Base-by-base conservation (phyloP, 1,140 invertebrate species). In the Andricus grossulariae region DNA sequence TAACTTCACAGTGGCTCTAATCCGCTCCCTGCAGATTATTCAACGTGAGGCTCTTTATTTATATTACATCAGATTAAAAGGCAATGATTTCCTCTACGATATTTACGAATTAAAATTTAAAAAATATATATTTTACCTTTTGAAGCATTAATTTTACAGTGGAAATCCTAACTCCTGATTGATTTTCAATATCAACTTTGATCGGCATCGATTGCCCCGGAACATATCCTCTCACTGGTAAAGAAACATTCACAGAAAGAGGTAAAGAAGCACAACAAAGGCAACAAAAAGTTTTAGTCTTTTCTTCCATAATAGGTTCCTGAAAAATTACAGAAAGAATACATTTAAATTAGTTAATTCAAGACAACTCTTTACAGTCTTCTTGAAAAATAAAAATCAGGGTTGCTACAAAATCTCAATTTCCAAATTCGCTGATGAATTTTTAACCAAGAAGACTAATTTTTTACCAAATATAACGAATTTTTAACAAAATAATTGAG, bases 251-350 rank as follows among this genome's bases (percentile, higher is more conserved):
- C 10, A 95, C 92, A 4, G 93, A 92, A 39, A 95, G 75, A 1
- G 95, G 94, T 2, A 93, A 92, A 0, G 94, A 94, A 2, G 92
- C 92, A 84, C 95, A 95, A 78, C 94, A 96, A 73, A 94, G 93
- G 78, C 95, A 95, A 82, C 95, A 95, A 82, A 95, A 95, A 50
- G 92, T 93, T 85, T 95, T 95, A 51, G 93, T 93, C 83, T 94
- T 89, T 84, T 95, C 94, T 80, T 93, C 89, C 70, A 93, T 93
- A 18, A 94, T 92, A 7, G 93, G 92, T 84, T 94, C 94, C 94
- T 95, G 77, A 77, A 90, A 86, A 2, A 66, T 25, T 50, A 50
- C 0, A 32, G 15, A 1, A 39, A 39, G n/a, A 25, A 21, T 66
- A 0, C 7, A 45, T 50, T 39, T 50, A 50, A 52, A 32, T 32